phyloP scores from a whole-genome alignment of 2,888 invertebrate species.

The Drosophila percnosoma region DNA sequence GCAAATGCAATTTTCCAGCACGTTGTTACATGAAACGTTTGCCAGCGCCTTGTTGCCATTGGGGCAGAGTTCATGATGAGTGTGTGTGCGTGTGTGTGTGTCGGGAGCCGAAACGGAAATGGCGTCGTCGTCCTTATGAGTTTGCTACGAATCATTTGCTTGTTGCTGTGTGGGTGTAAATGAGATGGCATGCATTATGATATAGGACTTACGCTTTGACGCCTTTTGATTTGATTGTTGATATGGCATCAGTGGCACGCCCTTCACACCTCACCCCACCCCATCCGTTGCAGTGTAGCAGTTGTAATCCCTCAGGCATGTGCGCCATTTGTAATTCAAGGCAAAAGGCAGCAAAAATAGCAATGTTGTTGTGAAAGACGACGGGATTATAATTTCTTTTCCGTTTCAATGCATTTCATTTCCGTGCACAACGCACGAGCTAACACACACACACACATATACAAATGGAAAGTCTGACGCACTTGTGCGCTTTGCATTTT shows the following conservation, averaged over 20 bases:
- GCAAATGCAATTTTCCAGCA: conserved; percentile 76
- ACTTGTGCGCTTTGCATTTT: conserved; percentile 61
- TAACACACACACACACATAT: conserved; percentile 17
- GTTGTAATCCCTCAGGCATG: conserved; percentile 36
- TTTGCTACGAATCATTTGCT: conserved; percentile 1
- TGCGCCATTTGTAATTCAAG: conserved; percentile 77
- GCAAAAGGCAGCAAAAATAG: conserved; percentile 54
- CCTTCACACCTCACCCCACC: conserved; percentile 2
- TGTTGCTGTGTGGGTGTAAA: conserved; percentile 25
- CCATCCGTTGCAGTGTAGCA: neutral
- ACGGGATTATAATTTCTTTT: conserved; percentile 79
- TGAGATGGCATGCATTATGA: conserved; percentile 62
- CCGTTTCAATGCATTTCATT: conserved; percentile 79
- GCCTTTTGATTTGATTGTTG: conserved; percentile 80
- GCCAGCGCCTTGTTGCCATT: conserved; percentile 40
- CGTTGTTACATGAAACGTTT: conserved; percentile 71
- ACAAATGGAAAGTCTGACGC: conserved; percentile 10
- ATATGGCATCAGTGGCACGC: conserved; percentile 59
- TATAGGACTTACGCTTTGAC: conserved; percentile 70
- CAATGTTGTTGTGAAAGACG: conserved; percentile 39
- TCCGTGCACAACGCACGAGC: conserved; percentile 59
- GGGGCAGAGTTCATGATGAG: conserved; percentile 5
- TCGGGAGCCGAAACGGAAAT: conserved; percentile 34
- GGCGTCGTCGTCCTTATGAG: conserved; percentile 18
- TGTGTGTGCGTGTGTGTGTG: conserved; percentile 2